A percentile compares a stretch with the other conserved stretches of the same genome.
phyloP scores from a whole-genome alignment of 2,888 invertebrate genomes.

The Aspidapion aeneum region DNA sequence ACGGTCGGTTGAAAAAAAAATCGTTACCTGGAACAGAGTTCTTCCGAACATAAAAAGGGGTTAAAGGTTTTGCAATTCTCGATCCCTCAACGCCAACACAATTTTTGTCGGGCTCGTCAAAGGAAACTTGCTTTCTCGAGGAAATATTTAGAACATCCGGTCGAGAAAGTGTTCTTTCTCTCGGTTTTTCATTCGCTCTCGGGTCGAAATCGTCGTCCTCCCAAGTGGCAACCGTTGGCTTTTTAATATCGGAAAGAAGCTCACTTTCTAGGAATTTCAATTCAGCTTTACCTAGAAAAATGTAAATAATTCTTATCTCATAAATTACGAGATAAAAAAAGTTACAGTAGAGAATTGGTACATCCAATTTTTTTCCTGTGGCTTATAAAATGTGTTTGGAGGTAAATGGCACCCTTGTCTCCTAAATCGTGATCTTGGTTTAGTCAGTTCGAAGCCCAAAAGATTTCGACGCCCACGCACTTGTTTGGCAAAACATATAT shows the following conservation, averaged over 20 bases:
- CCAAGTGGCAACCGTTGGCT: slow-evolving; percentile 34
- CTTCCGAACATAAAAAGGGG: slow-evolving; percentile 74
- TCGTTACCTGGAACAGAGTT: slow-evolving; percentile 57
- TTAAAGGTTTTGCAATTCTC: slow-evolving; percentile 68
- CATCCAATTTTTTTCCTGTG: too few relatives aligned
- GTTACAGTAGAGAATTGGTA: too few relatives aligned
- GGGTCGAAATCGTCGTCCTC: slow-evolving; percentile 77
- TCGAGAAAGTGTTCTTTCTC: slow-evolving; percentile 54
- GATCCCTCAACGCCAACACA: slow-evolving; percentile 46
- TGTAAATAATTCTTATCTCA: too few relatives aligned
- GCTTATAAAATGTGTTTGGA: too few relatives aligned
- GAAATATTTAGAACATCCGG: slow-evolving; percentile 54
- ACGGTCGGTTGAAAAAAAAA: too few relatives aligned
- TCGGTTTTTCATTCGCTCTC: slow-evolving; percentile 58
- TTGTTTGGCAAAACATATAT: too few relatives aligned
- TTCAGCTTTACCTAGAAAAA: slow-evolving; percentile 71
- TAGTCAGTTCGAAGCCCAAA: too few relatives aligned
- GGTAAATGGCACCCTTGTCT: too few relatives aligned
- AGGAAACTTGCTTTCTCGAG: slow-evolving; percentile 53
- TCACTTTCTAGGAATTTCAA: slow-evolving; percentile 76
- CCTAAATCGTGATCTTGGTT: too few relatives aligned
- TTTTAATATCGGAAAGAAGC: slow-evolving; percentile 57
- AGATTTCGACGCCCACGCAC: too few relatives aligned
- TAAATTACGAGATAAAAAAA: too few relatives aligned
- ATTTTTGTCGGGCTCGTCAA: slow-evolving; percentile 57